A percentile compares a stretch with the other conserved stretches of the same genome.
Conservation (phyloP, 2,113 vertebrate species). For the Circaetus cinerascens region DNA sequence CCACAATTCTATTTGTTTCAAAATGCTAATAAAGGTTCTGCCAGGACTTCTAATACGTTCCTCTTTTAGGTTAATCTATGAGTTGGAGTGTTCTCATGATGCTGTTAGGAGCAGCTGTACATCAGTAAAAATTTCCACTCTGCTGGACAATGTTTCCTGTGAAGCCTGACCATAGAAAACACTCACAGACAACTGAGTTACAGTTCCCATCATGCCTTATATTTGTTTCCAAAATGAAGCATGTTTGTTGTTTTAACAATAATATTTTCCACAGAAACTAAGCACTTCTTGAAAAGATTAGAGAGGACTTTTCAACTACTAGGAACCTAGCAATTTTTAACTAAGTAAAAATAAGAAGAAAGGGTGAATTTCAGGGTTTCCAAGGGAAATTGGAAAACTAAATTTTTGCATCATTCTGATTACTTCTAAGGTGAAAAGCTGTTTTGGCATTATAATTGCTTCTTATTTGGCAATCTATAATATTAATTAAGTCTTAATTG, state of each 20-base stretch:
- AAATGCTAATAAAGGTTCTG: not conserved
- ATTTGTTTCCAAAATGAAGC: not conserved
- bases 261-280: not conserved
- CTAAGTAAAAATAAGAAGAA: not conserved
- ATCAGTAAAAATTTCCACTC: not conserved
- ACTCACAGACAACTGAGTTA: not conserved
- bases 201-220: not conserved
- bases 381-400: not conserved
- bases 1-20: not conserved
- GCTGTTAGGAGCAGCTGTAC: not conserved
- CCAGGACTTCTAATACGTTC: not conserved
- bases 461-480: not conserved
- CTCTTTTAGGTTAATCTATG: not conserved
- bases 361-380: not conserved
- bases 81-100: not conserved
- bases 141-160: not conserved
- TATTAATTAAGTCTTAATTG: not conserved
- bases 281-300: not conserved
- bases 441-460: not conserved
- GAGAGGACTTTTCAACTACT: not conserved
- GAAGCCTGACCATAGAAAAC: not conserved
- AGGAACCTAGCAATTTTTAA: not conserved
- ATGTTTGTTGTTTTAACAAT: not conserved
- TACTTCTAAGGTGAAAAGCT: not conserved
- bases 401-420: not conserved